phyloP scores from a whole-genome alignment of 2,113 vertebrate genomes.

The Aphyosemion australe region DNA sequence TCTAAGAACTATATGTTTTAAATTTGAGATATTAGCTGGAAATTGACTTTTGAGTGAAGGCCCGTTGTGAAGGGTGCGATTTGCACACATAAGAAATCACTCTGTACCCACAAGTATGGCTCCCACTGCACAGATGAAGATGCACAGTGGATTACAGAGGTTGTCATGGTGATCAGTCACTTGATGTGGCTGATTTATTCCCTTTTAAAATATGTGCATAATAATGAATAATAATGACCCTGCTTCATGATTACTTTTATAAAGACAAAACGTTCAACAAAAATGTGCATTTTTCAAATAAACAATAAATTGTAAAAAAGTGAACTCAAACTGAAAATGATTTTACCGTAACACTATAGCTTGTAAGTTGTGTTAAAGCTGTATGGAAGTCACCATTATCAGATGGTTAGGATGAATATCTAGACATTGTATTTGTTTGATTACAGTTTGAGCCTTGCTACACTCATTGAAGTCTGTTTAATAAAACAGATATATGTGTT shows the following conservation, averaged over 20 bases:
- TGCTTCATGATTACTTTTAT: constrained; percentile 26
- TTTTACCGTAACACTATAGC: no score
- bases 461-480: no score
- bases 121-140: neutral
- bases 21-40: no score
- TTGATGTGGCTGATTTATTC: constrained; percentile 19
- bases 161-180: constrained; percentile 22
- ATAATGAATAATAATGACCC: constrained; percentile 34
- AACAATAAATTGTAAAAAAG: neutral
- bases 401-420: neutral
- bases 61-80: no score
- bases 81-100: no score
- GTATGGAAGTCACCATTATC: neutral
- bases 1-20: no score
- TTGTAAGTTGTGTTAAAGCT: no score
- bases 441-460: no score
- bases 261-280: constrained; percentile 13
- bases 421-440: no score
- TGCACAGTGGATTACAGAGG: constrained; percentile 4
- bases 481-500: no score
- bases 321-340: neutral
- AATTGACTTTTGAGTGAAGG: no score
- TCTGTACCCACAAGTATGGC: no score
- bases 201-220: constrained; percentile 42
- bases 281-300: neutral